Conservation (phyloP, 2,797 vertebrate species). For the Odontamblyopus rebecca region DNA sequence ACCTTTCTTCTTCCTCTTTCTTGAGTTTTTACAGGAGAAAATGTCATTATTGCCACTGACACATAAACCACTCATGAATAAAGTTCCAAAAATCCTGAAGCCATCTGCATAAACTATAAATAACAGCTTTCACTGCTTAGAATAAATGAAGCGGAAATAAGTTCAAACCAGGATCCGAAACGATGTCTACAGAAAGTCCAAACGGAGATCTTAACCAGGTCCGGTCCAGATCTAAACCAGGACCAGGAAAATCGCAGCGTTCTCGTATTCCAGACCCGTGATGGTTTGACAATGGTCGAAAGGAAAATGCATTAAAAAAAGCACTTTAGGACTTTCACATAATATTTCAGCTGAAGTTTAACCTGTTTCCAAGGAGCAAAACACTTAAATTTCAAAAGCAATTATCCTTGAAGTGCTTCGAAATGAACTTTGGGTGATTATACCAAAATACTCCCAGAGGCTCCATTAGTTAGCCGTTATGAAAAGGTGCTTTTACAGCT, state of each 20-base stretch:
- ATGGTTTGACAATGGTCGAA: not conserved
- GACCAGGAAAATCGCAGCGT: not conserved
- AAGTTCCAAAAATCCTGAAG: too few relatives aligned
- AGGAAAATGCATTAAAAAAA: not conserved
- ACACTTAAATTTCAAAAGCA: too few relatives aligned
- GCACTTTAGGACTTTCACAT: not conserved
- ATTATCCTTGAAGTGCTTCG: not conserved
- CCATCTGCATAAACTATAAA: too few relatives aligned
- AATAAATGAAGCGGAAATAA: too few relatives aligned
- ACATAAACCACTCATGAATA: too few relatives aligned
- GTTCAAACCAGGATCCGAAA: not conserved
- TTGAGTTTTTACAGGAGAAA: too few relatives aligned
- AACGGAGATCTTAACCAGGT: not conserved
- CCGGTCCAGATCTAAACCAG: not conserved
- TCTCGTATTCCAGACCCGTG: not conserved
- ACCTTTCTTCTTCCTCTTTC: not conserved
- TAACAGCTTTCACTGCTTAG: too few relatives aligned
- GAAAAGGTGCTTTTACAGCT: not conserved
- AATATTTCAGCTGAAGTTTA: too few relatives aligned
- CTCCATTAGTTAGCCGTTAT: constrained; percentile 1
- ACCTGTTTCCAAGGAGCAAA: too few relatives aligned
- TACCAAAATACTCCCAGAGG: constrained; percentile 1
- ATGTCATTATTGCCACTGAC: too few relatives aligned
- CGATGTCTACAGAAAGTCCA: too few relatives aligned
- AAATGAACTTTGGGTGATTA: not conserved